These are phyloP conservation scores for Cryptocephalus moraei DNA, from an alignment of 2,888 invertebrate species.

Conservation along the genomic window DNA sequence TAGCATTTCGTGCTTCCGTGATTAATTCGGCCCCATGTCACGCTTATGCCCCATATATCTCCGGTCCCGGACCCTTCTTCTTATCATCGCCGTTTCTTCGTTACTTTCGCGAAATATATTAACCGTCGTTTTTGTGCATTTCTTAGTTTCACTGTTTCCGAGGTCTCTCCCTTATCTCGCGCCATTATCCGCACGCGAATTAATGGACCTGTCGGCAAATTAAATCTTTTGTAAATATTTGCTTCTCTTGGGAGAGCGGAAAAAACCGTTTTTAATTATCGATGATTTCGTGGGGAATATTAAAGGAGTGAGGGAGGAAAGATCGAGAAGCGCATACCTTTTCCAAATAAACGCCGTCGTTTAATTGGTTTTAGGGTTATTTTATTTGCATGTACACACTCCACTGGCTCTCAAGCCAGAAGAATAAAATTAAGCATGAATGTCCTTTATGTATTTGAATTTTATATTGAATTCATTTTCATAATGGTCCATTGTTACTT, in stretches of 20 bases:
- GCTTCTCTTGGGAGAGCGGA: neutral
- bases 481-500: no score
- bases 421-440: no score
- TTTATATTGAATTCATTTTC: no score
- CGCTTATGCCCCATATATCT: constrained; percentile 21
- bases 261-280: no score
- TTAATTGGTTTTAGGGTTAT: no score
- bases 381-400: no score
- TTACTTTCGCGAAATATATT: constrained; percentile 12
- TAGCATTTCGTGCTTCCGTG: constrained; percentile 18
- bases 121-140: constrained; percentile 12
- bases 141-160: constrained; percentile 9
- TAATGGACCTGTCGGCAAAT: constrained; percentile 14
- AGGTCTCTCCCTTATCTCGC: constrained; percentile 4
- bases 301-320: no score
- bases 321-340: no score
- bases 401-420: no score
- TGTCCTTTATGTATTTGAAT: no score
- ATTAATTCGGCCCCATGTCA: constrained; percentile 21
- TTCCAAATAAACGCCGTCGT: no score
- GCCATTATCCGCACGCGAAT: constrained; percentile 13
- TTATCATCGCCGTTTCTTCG: constrained; percentile 13
- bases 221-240: constrained; percentile 10
- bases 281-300: no score
- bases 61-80: constrained; percentile 14